Evolutionary conservation across 2,113 vertebrate species (phyloP).

Genomic region (Brachypodius melanocephalos): DNA sequence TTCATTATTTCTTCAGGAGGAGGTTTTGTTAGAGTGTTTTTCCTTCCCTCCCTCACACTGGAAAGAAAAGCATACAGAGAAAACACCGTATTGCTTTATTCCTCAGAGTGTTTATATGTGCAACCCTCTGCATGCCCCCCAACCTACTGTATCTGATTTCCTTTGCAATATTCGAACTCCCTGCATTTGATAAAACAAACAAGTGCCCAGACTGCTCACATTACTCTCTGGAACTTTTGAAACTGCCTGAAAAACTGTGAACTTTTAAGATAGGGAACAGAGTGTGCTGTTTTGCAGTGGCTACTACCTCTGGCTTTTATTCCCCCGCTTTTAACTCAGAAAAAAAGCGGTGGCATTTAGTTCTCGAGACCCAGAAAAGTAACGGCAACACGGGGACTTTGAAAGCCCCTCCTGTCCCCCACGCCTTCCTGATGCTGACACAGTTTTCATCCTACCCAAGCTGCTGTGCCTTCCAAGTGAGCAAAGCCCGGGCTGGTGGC

Average conservation of each 20-base stretch:
- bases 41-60: slow-evolving; percentile 4
- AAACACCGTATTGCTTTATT: neutral
- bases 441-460: neutral
- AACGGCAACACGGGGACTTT: neutral
- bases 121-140: neutral
- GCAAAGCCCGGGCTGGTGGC: neutral
- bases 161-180: slow-evolving; percentile 12
- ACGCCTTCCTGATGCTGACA: neutral
- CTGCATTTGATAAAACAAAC: slow-evolving; percentile 42
- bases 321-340: neutral
- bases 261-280: neutral
- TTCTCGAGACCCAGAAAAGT: neutral
- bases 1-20: slow-evolving; percentile 36
- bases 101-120: neutral
- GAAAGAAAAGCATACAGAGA: slow-evolving; percentile 31
- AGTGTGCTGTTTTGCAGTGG: neutral
- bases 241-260: slow-evolving; percentile 24
- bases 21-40: slow-evolving; percentile 41
- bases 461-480: neutral
- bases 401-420: neutral
- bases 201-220: slow-evolving; percentile 28
- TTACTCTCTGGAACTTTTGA: slow-evolving; percentile 21
- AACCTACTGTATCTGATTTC: neutral
- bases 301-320: neutral
- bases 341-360: neutral